Evolutionary conservation across 2,113 vertebrate genomes (phyloP), one percentile per base, ranked within the genome.

Genomic region (Condylura cristata): DNA sequence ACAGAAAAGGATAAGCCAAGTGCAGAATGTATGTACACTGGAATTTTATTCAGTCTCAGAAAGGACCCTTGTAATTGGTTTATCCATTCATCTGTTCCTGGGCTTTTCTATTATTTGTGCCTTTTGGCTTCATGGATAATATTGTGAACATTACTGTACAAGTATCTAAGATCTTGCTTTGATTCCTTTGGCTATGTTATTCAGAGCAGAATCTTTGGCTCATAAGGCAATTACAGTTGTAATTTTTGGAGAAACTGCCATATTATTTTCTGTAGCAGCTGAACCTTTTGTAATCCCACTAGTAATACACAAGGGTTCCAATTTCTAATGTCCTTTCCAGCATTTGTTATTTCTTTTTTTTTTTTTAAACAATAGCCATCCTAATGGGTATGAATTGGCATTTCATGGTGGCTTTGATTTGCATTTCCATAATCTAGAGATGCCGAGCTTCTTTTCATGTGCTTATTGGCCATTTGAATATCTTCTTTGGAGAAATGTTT

Each of bases 341-440:
- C 11, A 65, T 32, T 37, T 90, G 18, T 51, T 51, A 61, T 70
- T 87, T 75, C 56, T 41, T 90, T 72, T 63, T 30, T 76, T 58
- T 66, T 60, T 70, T 89, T n/a, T n/a, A 3, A 61, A 44, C 34
- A 65, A 76, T 48, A 63, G 6, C 32, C 48, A 71, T 90, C 17
- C 7, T 44, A 75, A 68, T 76, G 37, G 7, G 3, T 51, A 11
- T 91, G 41, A 65, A 94, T 20, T 63, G 30, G n/a, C 60, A 65
- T 84, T 75, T 89, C 61, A 91, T 76, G 7, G 32, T 89, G 26
- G 18, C 63, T 91, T 81, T 89, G 41, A 82, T 79, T 84, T 95
- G 74, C 13, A 56, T 92, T 92, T 86, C 56, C 34, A 60, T 56
- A 85, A 85, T 83, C 56, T 74, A 74, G 22, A 80, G 34, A 63